Conservation (phyloP, 2,797 vertebrate species). For the Saxicola maurus region DNA sequence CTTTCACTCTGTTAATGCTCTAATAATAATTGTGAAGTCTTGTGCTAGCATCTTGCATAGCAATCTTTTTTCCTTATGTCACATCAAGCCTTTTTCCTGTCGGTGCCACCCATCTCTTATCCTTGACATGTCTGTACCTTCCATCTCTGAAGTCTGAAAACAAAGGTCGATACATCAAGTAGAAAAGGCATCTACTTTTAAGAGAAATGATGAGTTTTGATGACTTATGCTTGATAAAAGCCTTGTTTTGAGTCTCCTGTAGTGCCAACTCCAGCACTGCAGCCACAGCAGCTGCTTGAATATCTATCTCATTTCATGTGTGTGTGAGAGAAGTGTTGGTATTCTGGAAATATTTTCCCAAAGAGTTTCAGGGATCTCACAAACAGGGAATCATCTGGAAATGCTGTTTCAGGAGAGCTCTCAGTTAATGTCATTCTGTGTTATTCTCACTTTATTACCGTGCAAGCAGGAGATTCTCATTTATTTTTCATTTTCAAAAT, state of each 20-base stretch:
- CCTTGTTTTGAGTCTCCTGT: neutral
- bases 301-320: neutral
- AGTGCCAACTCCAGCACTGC: neutral
- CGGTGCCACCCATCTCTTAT: rapidly evolving
- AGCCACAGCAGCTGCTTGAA: neutral
- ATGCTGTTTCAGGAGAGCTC: neutral
- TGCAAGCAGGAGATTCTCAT: neutral
- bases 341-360: neutral
- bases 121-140: neutral
- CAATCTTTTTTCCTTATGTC: neutral
- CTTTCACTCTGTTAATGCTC: neutral
- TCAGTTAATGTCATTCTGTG: neutral
- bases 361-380: neutral
- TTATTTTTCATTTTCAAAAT: conserved; percentile 5
- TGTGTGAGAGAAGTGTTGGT: neutral
- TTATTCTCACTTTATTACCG: neutral
- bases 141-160: neutral
- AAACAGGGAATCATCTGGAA: neutral
- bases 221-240: neutral
- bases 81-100: neutral
- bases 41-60: neutral
- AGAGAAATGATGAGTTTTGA: neutral
- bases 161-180: neutral
- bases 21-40: neutral
- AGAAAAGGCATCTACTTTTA: neutral